These are phyloP conservation scores for Ostrea denselamellosa DNA, from an alignment of 1,140 invertebrate species.

Conservation along the genomic window DNA sequence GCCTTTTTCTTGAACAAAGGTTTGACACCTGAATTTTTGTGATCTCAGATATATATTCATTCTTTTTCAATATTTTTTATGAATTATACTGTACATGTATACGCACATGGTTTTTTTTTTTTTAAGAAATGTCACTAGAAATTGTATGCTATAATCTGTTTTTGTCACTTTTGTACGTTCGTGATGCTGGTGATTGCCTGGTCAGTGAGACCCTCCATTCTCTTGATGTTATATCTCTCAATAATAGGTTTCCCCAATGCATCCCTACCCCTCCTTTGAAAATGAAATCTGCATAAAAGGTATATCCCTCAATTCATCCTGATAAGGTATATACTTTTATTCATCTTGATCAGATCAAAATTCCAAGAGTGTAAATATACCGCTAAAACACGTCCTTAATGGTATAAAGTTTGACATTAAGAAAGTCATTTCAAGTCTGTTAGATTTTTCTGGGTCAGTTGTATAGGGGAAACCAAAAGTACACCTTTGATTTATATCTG, in stretches of 20 bases:
- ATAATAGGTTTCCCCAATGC: background rate
- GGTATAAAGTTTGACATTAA: too few species aligned
- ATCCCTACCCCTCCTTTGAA: background rate
- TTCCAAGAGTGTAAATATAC: too few species aligned
- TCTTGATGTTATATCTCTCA: too few species aligned
- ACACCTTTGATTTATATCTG: background rate
- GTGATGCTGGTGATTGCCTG: too few species aligned
- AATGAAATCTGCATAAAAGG: too few species aligned
- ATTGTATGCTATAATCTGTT: conserved; percentile 8
- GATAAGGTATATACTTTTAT: too few species aligned
- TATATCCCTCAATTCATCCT: too few species aligned
- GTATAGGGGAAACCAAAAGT: background rate
- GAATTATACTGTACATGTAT: background rate
- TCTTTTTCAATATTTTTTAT: background rate
- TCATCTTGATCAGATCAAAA: too few species aligned
- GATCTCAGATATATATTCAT: conserved; percentile 15
- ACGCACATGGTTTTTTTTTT: conserved; percentile 11
- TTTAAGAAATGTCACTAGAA: background rate
- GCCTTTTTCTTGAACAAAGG: background rate
- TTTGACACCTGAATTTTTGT: conserved; percentile 19
- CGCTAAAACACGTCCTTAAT: too few species aligned
- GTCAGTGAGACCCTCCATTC: too few species aligned
- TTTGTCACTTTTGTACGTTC: background rate
- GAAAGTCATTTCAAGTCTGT: too few species aligned
- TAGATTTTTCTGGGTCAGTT: too few species aligned